Evolutionary conservation across 2,113 vertebrate species (phyloP).

Genomic region (Psammodynastes pulverulentus): DNA sequence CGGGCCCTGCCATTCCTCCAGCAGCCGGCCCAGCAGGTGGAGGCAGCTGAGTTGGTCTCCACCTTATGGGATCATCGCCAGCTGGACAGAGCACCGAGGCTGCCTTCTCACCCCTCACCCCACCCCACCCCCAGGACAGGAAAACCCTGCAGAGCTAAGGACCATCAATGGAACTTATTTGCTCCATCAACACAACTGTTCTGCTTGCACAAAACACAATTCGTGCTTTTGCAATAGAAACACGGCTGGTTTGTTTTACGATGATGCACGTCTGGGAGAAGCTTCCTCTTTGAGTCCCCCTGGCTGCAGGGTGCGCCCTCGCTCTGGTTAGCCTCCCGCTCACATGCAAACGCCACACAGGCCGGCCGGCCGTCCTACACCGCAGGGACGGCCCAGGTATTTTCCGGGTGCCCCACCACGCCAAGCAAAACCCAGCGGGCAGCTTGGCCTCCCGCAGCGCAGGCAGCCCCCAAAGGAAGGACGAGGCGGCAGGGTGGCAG

Average conservation of each 20-base stretch:
- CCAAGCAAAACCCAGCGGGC: not conserved
- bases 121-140: not conserved
- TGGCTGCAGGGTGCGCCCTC: not conserved
- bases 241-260: not conserved
- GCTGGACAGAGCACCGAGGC: not conserved
- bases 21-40: not conserved
- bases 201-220: not conserved
- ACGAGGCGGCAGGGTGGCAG: no score
- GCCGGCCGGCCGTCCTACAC: rapidly evolving
- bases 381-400: not conserved
- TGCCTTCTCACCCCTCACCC: not conserved
- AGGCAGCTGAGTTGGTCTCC: not conserved
- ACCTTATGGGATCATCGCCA: not conserved
- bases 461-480: not conserved
- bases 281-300: not conserved
- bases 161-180: not conserved
- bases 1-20: rapidly evolving
- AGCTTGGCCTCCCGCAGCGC: not conserved
- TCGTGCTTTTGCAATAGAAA: not conserved
- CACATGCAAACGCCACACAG: not conserved
- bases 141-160: not conserved
- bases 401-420: not conserved
- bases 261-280: not conserved
- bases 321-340: not conserved
- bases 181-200: not conserved